Evolutionary conservation across 2,797 vertebrate species (phyloP), one percentile per base, ranked within the genome.

Genomic region (Dryobates pubescens): DNA sequence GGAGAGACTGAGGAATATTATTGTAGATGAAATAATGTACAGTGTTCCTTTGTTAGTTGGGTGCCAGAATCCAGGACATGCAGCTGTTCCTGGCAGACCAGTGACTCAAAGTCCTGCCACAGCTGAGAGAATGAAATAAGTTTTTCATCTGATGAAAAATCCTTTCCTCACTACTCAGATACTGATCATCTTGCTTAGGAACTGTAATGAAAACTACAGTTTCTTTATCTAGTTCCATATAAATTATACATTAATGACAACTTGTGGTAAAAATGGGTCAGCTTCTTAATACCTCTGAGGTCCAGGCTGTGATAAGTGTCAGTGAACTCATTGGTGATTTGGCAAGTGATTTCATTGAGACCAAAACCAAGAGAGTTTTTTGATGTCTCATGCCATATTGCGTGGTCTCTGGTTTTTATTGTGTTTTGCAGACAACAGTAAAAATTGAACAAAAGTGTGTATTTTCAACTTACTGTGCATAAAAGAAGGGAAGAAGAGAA

Each of bases 21-120:
- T 10, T 58, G 30, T 10, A 36, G 53, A 78, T 69, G 63, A 81
- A 81, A 54, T 87, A 78, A 54, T 1, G 16, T 72, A 80, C 90
- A 78, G 34, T 72, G 57, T 34, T 90, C 53, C 62, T 85, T 89
- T 94, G 53, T 94, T 78, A 69, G 82, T 7, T 29, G 14, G 49
- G 32, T 64, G 79, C 82, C 84, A 90, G 73, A 90, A 81, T 82
- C 75, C 67, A 72, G 92, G 79, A 82, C 70, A 22, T 82, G 76
- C 93, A 94, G 94, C 92, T 94, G 89, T 92, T 94, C 72, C 77
- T 92, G 85, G 79, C 92, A 93, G 85, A 70, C 49, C 63, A 30
- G 24, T 72, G 79, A 63, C 70, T 92, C 5, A 1, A 32, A 61
- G 70, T 45, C 54, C 57, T 88, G 71, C 64, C 77, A 71, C 68